Evolutionary conservation across 2,797 vertebrate genomes (phyloP).

Genomic region (Australoheros facetus): DNA sequence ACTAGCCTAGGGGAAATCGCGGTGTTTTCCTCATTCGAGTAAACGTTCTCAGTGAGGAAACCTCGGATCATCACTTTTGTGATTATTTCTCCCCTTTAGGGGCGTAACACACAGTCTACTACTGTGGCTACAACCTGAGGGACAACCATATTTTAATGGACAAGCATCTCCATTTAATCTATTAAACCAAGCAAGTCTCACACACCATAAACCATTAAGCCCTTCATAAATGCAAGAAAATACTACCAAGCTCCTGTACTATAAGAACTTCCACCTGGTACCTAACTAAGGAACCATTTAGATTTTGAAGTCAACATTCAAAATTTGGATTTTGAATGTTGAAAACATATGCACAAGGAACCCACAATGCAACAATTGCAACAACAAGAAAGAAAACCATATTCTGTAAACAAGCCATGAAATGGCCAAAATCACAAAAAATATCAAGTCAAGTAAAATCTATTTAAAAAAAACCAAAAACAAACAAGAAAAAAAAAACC

Average conservation of each 20-base stretch:
- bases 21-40: too few relatives aligned
- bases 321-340: too few relatives aligned
- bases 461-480: background rate
- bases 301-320: background rate
- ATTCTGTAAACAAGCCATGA: background rate
- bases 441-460: background rate
- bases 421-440: background rate
- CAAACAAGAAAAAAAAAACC: background rate
- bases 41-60: too few relatives aligned
- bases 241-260: background rate
- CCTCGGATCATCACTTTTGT: too few relatives aligned
- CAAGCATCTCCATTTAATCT: background rate
- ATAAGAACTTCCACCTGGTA: background rate
- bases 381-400: background rate
- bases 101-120: rapidly evolving
- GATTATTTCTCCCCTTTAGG: too few relatives aligned
- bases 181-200: background rate
- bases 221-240: too few relatives aligned
- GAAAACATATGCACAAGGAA: too few relatives aligned
- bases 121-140: background rate
- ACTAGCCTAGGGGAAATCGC: too few relatives aligned
- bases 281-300: background rate
- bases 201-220: rapidly evolving
- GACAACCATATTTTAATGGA: background rate
- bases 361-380: background rate